Conservation (phyloP, 2,888 invertebrate species). For the Athalia cordata region DNA sequence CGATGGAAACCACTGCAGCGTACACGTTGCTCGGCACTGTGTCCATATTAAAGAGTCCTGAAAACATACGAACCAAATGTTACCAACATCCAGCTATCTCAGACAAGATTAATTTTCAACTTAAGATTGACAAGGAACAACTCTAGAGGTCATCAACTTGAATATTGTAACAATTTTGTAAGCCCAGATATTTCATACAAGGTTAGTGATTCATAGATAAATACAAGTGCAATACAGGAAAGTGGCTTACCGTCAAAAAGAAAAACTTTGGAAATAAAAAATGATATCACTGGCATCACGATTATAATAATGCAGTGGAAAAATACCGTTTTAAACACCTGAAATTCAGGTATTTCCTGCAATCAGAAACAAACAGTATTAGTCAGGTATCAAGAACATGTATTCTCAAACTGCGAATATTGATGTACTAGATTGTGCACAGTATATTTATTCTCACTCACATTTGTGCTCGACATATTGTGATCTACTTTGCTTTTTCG, state of each 20-base stretch:
- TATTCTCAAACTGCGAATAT: conserved; percentile 7
- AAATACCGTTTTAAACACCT: conserved; percentile 85
- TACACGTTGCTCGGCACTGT: conserved; percentile 83
- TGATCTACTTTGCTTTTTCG: background rate
- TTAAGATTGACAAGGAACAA: too few relatives aligned
- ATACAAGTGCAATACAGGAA: conserved; percentile 55
- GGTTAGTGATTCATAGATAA: background rate
- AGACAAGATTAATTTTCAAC: too few relatives aligned
- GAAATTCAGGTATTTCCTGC: conserved; percentile 81
- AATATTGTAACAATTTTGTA: too few relatives aligned
- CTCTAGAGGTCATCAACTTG: too few relatives aligned
- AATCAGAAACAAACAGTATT: conserved; percentile 60
- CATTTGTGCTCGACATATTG: conserved; percentile 35
- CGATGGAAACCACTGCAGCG: conserved; percentile 85
- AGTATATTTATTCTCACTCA: background rate
- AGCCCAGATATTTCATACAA: background rate
- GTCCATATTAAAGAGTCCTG: conserved; percentile 75
- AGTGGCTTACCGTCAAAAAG: conserved; percentile 81
- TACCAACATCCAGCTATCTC: background rate
- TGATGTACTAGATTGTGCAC: background rate
- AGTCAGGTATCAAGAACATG: too few relatives aligned
- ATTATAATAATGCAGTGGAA: conserved; percentile 86
- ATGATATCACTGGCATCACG: conserved; percentile 83
- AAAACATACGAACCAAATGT: conserved; percentile 55
- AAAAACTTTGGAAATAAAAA: conserved; percentile 82